phyloP scores from a whole-genome alignment of 2,888 invertebrate species.

The Chrysolina americana region DNA sequence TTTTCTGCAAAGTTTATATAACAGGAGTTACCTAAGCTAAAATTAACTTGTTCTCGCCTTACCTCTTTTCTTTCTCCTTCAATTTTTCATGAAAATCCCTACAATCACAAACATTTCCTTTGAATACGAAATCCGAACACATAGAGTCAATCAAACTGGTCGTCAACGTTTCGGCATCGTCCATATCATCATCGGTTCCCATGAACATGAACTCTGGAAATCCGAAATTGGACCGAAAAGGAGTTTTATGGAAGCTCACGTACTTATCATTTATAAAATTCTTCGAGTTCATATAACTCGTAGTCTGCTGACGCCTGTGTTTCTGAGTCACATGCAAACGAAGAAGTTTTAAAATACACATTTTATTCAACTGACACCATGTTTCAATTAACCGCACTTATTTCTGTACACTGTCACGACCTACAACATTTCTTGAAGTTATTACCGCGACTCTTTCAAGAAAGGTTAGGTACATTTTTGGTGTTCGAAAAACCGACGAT shows the following conservation, averaged over 20 bases:
- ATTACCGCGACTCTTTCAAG: neutral
- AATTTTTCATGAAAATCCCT: constrained; percentile 50
- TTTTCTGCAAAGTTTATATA: too few species aligned
- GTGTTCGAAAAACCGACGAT: constrained; percentile 11
- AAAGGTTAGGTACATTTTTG: constrained; percentile 27
- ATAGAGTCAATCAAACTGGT: constrained; percentile 49
- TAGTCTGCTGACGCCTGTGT: constrained; percentile 51
- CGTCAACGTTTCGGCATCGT: constrained; percentile 49
- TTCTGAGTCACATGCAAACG: constrained; percentile 72
- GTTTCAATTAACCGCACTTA: neutral
- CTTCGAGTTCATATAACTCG: constrained; percentile 62
- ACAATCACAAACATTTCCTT: constrained; percentile 50
- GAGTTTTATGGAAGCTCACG: constrained; percentile 48
- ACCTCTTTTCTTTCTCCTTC: constrained; percentile 46
- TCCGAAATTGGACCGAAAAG: constrained; percentile 46
- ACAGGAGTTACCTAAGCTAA: neutral
- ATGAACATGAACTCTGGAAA: constrained; percentile 57
- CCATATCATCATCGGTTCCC: constrained; percentile 43
- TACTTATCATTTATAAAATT: constrained; percentile 57
- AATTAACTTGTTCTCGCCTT: neutral
- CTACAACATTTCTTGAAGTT: neutral
- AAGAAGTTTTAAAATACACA: constrained; percentile 75
- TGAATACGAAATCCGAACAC: constrained; percentile 52
- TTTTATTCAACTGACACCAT: constrained; percentile 52
- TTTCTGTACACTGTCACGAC: constrained; percentile 8